Evolutionary conservation across 2,113 vertebrate genomes (phyloP), one percentile per base, ranked within the genome.

Genomic region (Xyrauchen texanus): DNA sequence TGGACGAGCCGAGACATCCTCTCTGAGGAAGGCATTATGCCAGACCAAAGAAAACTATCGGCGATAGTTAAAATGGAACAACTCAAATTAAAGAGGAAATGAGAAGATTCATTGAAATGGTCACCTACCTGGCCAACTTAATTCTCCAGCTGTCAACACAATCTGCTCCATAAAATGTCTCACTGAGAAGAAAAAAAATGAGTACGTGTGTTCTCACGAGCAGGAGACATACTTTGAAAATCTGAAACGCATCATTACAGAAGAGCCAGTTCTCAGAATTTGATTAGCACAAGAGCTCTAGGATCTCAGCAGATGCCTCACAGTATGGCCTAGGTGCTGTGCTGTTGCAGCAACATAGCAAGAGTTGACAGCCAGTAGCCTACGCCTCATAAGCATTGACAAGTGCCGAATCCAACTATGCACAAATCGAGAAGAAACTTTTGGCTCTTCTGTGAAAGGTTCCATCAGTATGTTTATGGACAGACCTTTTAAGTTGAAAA

Each of bases 1-100:
- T n/a, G n/a, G n/a, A n/a, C n/a, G n/a, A n/a, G n/a, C n/a, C n/a
- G 76, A 64, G 82, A 86, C 68, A 76, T 80, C 7, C 12, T 84
- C 13, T 77, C 71, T 53, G 80, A 70, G 46, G 74, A 76, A 2
- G 80, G 80, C 0, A 63, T 81, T 0, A 76, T 8, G 9, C 65
- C 74, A 66, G 78, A 86, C 64, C 80, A 16, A 9, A 84, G 64
- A 47, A 86, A 86, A 63, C 80, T 21, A 3, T 79, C 72, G 42
- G 82, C 76, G 6, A 84, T 77, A 7, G 76, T 42, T 2, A 82
- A 82, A 21, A 83, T 69, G 68, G 58, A 82, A 34, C 6, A 10
- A 4, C 61, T 5, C 10, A 68, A 49, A 68, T 64, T n/a, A 80
- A 82, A 45, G 70, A 81, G 3, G 75, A 81, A 8, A 69, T 84